Evolutionary conservation across 2,888 invertebrate species (phyloP), one percentile per base, ranked within the genome.

Genomic region (Sphaeridia pumilis): DNA sequence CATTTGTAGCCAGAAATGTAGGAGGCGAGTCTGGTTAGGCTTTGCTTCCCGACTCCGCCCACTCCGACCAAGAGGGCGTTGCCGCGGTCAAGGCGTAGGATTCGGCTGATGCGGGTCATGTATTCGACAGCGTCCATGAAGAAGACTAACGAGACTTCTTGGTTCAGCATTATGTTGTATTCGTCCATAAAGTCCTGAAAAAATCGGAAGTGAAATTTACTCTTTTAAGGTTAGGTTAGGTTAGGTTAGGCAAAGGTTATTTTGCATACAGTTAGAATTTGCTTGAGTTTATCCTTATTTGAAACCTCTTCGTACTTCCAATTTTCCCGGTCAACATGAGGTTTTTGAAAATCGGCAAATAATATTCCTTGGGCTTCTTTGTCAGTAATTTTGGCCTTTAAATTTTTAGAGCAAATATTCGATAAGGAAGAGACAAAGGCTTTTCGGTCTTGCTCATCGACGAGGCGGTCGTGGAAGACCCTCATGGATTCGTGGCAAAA

Each of bases 401-500:
- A 86, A 66, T 75, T 77, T 67, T 75, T 78, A 57, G 71, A 71
- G 70, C 80, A 90, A 14, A 80, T 76, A 17, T 76, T 76, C 41
- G 76, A 73, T 74, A 92, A 79, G 17, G 87, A 72, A 42, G 76
- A 76, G 67, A 81, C 84, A 67, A 93, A 86, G 69, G 87, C 82
- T 24, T 75, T 77, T 69, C 87, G 84, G 70, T 94, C 93, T 61
- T 84, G 78, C 17, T 78, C 70, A 67, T 88, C 87, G 52, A 85
- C 82, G 22, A 94, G 73, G 1, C 92, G 83, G 69, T 93, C 93
- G 70, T 89, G 89, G 70, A 90, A 93, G 2, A 92, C 90, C 25
- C 93, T 77, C 52, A 88, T 78, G 54, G 88, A 86, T 72, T 94
- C 93, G 69, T 94, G 93, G 63, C 86, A 88, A 74, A 90, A 93